Percentiles rank a stretch among this genome's conserved stretches.
Conservation (phyloP, 2,888 invertebrate genomes). For the Ophion costatus region DNA sequence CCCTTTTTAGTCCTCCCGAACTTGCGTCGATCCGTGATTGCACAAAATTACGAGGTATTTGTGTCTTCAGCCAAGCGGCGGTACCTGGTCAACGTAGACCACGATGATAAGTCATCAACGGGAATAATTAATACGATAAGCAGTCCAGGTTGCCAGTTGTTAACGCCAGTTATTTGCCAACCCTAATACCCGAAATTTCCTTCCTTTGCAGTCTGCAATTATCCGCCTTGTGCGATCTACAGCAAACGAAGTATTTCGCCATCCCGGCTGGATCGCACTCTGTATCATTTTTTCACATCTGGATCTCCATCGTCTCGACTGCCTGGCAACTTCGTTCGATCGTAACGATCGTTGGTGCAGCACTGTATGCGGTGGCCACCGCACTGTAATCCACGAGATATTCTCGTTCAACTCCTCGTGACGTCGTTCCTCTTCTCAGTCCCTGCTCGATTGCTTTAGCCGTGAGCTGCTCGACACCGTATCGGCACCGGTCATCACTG, state of each 20-base stretch:
- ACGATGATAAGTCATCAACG: too few species aligned
- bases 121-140: too few species aligned
- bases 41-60: too few species aligned
- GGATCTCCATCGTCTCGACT: constrained; percentile 33
- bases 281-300: constrained; percentile 29
- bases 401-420: constrained; percentile 50
- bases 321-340: constrained; percentile 36
- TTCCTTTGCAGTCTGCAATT: not conserved
- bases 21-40: too few species aligned
- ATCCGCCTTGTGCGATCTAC: not conserved
- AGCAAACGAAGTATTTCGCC: constrained; percentile 24
- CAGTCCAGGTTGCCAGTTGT: too few species aligned
- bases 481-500: constrained; percentile 62
- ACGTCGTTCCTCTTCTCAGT: constrained; percentile 31
- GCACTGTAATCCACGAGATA: constrained; percentile 52
- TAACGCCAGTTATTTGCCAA: too few species aligned
- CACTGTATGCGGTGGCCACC: too few species aligned
- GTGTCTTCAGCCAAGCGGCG: too few species aligned
- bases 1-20: too few species aligned
- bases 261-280: not conserved
- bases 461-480: constrained; percentile 35
- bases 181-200: not conserved
- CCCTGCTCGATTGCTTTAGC: constrained; percentile 17
- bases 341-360: constrained; percentile 29
- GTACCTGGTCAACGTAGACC: too few species aligned